Conservation (phyloP, 2,888 invertebrate species). For the Antheraea yamamai region DNA sequence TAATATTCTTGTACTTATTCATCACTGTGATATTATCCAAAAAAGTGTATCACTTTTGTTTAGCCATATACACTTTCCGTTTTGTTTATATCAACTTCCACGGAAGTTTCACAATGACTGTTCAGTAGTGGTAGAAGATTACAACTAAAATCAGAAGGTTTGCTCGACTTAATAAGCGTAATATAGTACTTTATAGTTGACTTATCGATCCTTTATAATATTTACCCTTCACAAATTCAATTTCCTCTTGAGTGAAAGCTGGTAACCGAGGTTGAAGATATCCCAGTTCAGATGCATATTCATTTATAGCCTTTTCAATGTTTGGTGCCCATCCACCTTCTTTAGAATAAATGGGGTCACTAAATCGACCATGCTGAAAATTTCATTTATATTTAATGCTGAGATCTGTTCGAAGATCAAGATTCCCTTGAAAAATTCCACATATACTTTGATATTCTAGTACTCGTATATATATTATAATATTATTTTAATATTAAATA, state of each 20-base stretch:
- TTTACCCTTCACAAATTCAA: slow-evolving; percentile 24
- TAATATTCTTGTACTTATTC: too few relatives aligned
- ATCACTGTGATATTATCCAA: too few relatives aligned
- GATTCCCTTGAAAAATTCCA: too few relatives aligned
- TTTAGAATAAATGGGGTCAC: slow-evolving; percentile 20
- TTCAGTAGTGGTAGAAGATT: neutral
- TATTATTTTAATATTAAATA: neutral
- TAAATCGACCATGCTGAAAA: slow-evolving; percentile 20
- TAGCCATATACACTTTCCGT: neutral
- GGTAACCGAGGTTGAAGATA: slow-evolving; percentile 16
- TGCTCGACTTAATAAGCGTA: too few relatives aligned
- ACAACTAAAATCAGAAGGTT: neutral
- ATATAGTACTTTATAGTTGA: too few relatives aligned
- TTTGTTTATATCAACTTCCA: too few relatives aligned
- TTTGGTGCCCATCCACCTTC: slow-evolving; percentile 26
- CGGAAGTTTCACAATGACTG: too few relatives aligned
- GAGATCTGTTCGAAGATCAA: too few relatives aligned
- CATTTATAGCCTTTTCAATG: slow-evolving; percentile 13
- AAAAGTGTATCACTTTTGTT: neutral
- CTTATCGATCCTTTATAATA: neutral
- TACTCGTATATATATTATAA: neutral
- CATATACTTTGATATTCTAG: too few relatives aligned
- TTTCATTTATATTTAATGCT: neutral
- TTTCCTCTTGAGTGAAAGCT: slow-evolving; percentile 21
- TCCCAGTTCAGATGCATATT: slow-evolving; percentile 14